These are phyloP conservation scores for Spinus olivaceus DNA, from an alignment of 2,797 vertebrate species.

Conservation along the genomic window DNA sequence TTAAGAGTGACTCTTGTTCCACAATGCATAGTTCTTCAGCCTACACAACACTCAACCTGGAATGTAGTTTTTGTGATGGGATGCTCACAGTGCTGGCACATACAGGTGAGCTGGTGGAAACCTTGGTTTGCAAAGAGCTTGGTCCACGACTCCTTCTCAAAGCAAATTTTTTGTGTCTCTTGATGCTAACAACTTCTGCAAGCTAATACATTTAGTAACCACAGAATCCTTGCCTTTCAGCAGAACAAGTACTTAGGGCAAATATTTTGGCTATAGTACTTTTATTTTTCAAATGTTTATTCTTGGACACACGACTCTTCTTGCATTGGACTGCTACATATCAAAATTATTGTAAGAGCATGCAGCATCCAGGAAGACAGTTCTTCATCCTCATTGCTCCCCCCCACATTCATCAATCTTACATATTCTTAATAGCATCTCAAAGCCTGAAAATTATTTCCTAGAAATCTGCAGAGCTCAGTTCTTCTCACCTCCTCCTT, in stretches of 20 bases:
- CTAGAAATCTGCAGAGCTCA: neutral
- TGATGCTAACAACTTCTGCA: neutral
- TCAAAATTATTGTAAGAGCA: neutral
- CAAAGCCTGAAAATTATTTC: neutral
- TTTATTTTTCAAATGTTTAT: neutral
- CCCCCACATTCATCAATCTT: neutral
- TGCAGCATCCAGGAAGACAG: neutral
- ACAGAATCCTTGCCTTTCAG: neutral
- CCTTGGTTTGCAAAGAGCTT: neutral
- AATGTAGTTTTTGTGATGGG: neutral
- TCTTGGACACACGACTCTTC: neutral
- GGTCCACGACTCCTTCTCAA: neutral
- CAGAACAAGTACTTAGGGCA: neutral
- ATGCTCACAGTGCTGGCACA: neutral
- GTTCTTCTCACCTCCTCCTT: neutral
- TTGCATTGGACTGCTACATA: rapidly evolving
- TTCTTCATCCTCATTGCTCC: neutral
- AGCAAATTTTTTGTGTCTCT: neutral
- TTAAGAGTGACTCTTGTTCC: neutral
- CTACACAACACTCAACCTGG: neutral
- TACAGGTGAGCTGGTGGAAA: neutral
- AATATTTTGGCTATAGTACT: neutral
- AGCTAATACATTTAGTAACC: neutral
- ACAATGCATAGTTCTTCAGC: neutral
- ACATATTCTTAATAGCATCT: neutral